phyloP scores from a whole-genome alignment of 1,140 invertebrate genomes.

The Drosophila gunungcola region DNA sequence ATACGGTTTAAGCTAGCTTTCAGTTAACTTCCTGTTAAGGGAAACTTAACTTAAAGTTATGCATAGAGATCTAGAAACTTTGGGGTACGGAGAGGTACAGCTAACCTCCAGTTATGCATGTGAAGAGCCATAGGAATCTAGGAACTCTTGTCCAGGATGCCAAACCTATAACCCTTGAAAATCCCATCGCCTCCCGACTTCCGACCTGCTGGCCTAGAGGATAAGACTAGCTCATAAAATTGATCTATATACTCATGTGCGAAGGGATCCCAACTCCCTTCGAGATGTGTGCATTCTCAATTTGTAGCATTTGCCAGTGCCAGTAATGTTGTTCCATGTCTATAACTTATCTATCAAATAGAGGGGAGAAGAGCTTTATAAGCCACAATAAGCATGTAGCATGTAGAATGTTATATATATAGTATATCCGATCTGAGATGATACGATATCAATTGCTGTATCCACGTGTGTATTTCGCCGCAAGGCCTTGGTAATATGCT shows the following conservation, averaged over 20 bases:
- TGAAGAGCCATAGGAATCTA: too few species aligned
- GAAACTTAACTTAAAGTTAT: too few species aligned
- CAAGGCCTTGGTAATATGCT: conserved; percentile 1
- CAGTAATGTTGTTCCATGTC: conserved; percentile 72
- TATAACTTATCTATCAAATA: conserved; percentile 44
- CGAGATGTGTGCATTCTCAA: conserved; percentile 26
- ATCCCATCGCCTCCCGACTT: neutral
- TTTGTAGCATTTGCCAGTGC: conserved; percentile 62
- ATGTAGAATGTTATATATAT: conserved; percentile 10
- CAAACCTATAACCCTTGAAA: too few species aligned
- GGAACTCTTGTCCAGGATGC: too few species aligned
- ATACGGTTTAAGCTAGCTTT: neutral
- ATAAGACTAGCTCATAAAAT: conserved; percentile 23
- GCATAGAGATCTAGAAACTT: too few species aligned
- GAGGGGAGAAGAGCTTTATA: conserved; percentile 7
- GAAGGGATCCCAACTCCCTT: neutral
- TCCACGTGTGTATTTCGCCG: conserved; percentile 4
- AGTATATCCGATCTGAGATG: conserved; percentile 10
- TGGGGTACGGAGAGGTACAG: too few species aligned
- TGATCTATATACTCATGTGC: conserved; percentile 21
- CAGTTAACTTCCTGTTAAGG: too few species aligned
- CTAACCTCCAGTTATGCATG: too few species aligned
- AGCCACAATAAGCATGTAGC: conserved; percentile 7
- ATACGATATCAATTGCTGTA: conserved; percentile 8
- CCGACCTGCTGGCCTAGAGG: neutral